These are phyloP conservation scores for Esox masquinongy DNA, from an alignment of 2,797 vertebrate genomes.

Conservation along the genomic window DNA sequence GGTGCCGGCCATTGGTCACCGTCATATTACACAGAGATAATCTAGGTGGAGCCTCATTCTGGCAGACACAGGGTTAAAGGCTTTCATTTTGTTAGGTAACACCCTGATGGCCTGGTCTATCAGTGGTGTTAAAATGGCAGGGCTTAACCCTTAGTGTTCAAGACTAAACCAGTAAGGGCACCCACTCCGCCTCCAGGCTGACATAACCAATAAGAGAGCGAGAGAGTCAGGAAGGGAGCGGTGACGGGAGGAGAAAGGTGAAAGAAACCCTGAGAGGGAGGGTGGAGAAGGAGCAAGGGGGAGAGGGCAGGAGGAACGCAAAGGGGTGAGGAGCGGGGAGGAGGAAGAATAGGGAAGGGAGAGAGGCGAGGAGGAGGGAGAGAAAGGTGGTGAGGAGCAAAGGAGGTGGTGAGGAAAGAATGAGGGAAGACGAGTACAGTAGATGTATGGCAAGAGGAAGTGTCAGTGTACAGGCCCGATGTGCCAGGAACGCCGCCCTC, in stretches of 20 bases:
- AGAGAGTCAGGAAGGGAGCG: constrained; percentile 38
- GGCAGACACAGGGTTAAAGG: constrained; percentile 81
- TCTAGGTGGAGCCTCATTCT: constrained; percentile 73
- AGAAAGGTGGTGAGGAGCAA: neutral
- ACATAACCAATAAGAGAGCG: constrained; percentile 58
- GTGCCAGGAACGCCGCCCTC: constrained; percentile 45
- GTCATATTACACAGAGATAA: constrained; percentile 65
- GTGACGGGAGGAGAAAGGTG: constrained; percentile 16
- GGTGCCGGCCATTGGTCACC: constrained; percentile 39
- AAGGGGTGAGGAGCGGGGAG: no score
- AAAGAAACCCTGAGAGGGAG: neutral
- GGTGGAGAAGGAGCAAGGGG: constrained; percentile 8
- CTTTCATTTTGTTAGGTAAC: constrained; percentile 88
- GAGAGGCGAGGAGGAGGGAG: no score
- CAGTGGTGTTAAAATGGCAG: constrained; percentile 85
- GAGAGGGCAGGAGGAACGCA: constrained; percentile 29
- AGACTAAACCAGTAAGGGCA: constrained; percentile 73
- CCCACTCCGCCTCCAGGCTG: constrained; percentile 50
- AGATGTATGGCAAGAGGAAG: constrained; percentile 58
- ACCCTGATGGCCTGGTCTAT: constrained; percentile 84
- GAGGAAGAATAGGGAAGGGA: no score
- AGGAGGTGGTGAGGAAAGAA: neutral
- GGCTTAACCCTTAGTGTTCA: constrained; percentile 82
- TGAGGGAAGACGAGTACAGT: no score
- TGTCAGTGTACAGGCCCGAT: constrained; percentile 72